Evolutionary conservation across 2,888 invertebrate species (phyloP).

Genomic region (Brachyopa scutellaris): DNA sequence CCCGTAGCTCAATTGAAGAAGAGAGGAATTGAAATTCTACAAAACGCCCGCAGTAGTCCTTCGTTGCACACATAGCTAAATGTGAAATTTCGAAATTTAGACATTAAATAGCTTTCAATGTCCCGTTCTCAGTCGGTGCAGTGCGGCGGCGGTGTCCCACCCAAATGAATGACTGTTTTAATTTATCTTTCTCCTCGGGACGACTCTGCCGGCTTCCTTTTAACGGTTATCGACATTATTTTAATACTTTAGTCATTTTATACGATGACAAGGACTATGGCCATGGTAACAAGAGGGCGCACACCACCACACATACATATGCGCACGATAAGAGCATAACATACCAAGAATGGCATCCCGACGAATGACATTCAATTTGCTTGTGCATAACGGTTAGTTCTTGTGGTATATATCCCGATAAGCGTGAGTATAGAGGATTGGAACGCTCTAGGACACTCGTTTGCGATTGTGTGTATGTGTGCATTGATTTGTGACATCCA

Average conservation of each 20-base stretch:
- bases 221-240: slow-evolving; percentile 54
- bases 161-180: slow-evolving; percentile 29
- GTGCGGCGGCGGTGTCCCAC: no score
- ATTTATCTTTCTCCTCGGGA: slow-evolving; percentile 5
- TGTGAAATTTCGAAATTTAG: slow-evolving; percentile 14
- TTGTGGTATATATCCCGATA: slow-evolving; percentile 20
- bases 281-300: neutral
- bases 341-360: slow-evolving; percentile 47
- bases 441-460: neutral
- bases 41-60: no score
- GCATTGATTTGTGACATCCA: slow-evolving; percentile 72
- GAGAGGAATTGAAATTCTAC: no score
- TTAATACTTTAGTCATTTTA: slow-evolving; percentile 43
- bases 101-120: slow-evolving; percentile 21
- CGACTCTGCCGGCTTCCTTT: slow-evolving; percentile 10
- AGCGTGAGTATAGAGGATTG: slow-evolving; percentile 1
- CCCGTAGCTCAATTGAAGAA: no score
- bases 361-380: slow-evolving; percentile 66
- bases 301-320: neutral
- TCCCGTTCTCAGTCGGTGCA: neutral
- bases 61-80: neutral
- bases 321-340: slow-evolving; percentile 1
- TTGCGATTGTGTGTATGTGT: no score
- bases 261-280: slow-evolving; percentile 15
- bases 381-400: slow-evolving; percentile 27